phyloP scores from a whole-genome alignment of 1,140 invertebrate genomes.

The Brachionus calyciflorus region DNA sequence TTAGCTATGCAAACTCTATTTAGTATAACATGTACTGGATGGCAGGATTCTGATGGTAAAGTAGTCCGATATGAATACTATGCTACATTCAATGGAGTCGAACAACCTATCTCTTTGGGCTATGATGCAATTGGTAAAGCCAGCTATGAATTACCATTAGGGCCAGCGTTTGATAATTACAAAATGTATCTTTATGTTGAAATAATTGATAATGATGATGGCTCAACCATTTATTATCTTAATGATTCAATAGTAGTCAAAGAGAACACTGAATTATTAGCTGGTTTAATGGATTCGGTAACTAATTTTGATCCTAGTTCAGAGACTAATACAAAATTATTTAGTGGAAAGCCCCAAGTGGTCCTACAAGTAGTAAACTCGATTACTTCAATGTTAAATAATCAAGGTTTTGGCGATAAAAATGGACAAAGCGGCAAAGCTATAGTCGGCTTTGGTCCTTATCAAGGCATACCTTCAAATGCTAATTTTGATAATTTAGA shows the following conservation, averaged over 20 bases:
- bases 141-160: background rate
- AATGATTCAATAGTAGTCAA: background rate
- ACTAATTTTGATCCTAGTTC: background rate
- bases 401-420: conserved; percentile 31
- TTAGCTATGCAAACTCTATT: background rate
- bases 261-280: conserved; percentile 1
- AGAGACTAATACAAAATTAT: background rate
- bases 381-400: conserved; percentile 39
- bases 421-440: background rate
- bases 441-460: conserved; percentile 30
- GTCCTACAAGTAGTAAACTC: conserved; percentile 18
- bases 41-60: conserved; percentile 29
- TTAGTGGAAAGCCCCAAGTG: conserved; percentile 15
- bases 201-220: conserved; percentile 35
- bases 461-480: conserved; percentile 1
- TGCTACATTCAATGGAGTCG: background rate
- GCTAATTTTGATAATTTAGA: conserved; percentile 18
- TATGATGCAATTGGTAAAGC: background rate
- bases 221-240: background rate
- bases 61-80: conserved; percentile 14
- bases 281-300: background rate
- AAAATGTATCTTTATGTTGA: conserved; percentile 39
- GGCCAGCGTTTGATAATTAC: conserved; percentile 24
- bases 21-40: conserved; percentile 24
- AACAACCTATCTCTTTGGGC: background rate